Conservation (phyloP, 2,113 vertebrate species). For the Charadrius vociferus region DNA sequence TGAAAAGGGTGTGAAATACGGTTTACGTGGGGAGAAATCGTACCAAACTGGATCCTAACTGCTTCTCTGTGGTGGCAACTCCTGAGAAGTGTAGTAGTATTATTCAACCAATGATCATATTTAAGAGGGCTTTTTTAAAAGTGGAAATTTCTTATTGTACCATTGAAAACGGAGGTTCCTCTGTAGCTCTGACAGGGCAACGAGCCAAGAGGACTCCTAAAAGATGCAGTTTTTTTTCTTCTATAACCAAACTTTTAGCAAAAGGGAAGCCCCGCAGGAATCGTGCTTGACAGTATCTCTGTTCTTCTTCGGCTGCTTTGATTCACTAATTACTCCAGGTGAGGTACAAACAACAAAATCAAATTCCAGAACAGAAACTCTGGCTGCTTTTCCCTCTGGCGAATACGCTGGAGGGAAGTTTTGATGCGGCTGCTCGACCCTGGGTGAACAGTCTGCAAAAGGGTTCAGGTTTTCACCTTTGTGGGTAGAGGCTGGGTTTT, state of each 20-base stretch:
- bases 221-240: neutral
- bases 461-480: neutral
- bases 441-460: neutral
- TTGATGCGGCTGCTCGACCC: neutral
- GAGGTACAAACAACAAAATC: neutral
- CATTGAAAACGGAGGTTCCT: neutral
- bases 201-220: neutral
- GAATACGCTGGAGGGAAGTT: neutral
- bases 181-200: neutral
- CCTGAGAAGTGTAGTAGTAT: neutral
- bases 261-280: neutral
- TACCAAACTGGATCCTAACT: neutral
- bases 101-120: accelerated
- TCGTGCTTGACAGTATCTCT: neutral
- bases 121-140: neutral
- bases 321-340: neutral
- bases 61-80: neutral
- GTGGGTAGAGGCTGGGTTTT: neutral
- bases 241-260: neutral
- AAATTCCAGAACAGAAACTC: neutral
- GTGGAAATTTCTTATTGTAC: neutral
- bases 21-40: neutral
- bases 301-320: neutral
- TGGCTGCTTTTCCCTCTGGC: neutral
- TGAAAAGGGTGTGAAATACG: neutral